phyloP scores from a whole-genome alignment of 2,888 invertebrate species.

The Thymelicus acteon region DNA sequence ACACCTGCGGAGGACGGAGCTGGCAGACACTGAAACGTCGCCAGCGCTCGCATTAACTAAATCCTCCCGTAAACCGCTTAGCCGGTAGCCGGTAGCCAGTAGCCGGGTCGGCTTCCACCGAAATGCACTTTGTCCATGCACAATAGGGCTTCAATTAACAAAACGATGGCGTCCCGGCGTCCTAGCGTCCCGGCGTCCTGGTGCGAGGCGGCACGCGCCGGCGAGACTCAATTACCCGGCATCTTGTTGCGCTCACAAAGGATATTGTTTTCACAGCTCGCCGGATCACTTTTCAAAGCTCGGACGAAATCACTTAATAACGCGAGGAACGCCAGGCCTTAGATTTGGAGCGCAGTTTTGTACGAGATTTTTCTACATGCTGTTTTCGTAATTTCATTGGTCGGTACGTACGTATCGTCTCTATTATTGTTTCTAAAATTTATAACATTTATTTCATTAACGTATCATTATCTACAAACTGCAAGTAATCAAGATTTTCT shows the following conservation, averaged over 20 bases:
- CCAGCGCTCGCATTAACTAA: slow-evolving; percentile 41
- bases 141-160: slow-evolving; percentile 30
- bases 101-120: slow-evolving; percentile 12
- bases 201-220: slow-evolving; percentile 13
- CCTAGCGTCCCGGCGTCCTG: neutral
- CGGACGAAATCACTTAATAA: slow-evolving; percentile 31
- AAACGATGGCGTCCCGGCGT: slow-evolving; percentile 4
- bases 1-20: slow-evolving; percentile 21
- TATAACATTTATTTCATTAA: too few relatives aligned
- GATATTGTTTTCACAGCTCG: slow-evolving; percentile 41
- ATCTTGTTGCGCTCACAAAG: slow-evolving; percentile 41
- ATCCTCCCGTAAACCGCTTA: slow-evolving; percentile 43
- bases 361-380: slow-evolving; percentile 6
- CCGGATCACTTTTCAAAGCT: slow-evolving; percentile 29
- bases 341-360: neutral
- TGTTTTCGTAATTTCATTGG: neutral
- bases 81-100: slow-evolving; percentile 19
- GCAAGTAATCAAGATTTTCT: too few relatives aligned
- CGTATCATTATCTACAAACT: too few relatives aligned
- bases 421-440: too few relatives aligned
- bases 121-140: slow-evolving; percentile 24
- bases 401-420: too few relatives aligned
- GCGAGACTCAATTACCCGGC: slow-evolving; percentile 42
- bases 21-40: slow-evolving; percentile 30
- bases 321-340: slow-evolving; percentile 18